Percentiles rank a stretch among this genome's conserved stretches.
Evolutionary conservation across 2,797 vertebrate species (phyloP).

Genomic region (Gallinago nigripennis): DNA sequence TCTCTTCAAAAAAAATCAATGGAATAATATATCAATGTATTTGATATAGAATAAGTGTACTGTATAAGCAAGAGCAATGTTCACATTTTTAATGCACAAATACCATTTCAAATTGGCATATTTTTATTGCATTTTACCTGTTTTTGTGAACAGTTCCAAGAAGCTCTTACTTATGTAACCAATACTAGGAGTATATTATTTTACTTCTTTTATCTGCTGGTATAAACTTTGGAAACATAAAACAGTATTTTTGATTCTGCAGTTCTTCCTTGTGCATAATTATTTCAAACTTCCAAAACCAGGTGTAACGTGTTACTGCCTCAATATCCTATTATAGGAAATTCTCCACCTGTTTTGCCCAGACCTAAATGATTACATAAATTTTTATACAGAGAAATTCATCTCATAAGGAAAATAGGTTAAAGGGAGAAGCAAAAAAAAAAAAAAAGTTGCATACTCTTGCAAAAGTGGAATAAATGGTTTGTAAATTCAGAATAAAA

Average conservation of each 20-base stretch:
- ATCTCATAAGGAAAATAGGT: background rate
- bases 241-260: background rate
- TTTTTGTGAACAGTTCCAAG: background rate
- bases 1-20: background rate
- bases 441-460: background rate
- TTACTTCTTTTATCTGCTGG: background rate
- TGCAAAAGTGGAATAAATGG: background rate
- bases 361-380: background rate
- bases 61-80: background rate
- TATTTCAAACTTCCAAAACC: background rate
- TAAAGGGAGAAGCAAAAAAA: background rate
- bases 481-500: background rate
- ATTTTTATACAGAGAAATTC: background rate
- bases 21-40: background rate
- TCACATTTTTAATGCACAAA: background rate
- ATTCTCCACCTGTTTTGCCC: background rate
- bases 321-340: background rate
- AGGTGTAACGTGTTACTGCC: background rate
- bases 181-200: background rate
- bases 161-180: background rate
- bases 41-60: accelerated
- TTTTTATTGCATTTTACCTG: background rate
- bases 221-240: background rate
- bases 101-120: background rate
- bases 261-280: background rate